A percentile compares a stretch with the other conserved stretches of the same genome.
Conservation (phyloP, 2,113 vertebrate genomes). For the Phocoena phocoena region DNA sequence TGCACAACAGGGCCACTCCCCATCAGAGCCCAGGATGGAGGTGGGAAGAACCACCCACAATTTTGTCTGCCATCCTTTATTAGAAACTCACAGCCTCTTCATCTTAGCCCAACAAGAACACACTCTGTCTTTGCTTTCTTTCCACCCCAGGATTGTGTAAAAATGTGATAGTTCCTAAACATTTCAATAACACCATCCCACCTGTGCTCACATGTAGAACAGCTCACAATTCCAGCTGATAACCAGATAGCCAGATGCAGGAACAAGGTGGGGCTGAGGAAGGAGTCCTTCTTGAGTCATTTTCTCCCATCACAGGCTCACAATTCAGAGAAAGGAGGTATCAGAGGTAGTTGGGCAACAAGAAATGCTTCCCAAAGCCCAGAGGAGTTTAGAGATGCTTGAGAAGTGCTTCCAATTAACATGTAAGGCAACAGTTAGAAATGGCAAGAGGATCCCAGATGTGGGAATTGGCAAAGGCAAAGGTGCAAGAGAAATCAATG, state of each 20-base stretch:
- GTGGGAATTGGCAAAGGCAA: neutral
- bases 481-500: neutral
- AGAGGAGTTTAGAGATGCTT: neutral
- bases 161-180: neutral
- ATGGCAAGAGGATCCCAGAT: neutral
- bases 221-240: neutral
- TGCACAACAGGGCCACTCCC: accelerated
- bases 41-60: neutral
- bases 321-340: neutral
- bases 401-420: neutral
- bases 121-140: neutral
- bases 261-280: neutral
- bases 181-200: neutral
- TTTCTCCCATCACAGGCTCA: neutral
- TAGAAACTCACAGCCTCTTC: neutral
- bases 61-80: neutral
- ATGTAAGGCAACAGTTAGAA: neutral
- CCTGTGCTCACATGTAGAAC: neutral
- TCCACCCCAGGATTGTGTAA: neutral
- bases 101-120: neutral
- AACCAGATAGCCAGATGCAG: neutral
- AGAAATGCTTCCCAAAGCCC: neutral
- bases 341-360: neutral
- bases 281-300: neutral
- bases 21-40: neutral